Conservation (phyloP, 2,888 invertebrate genomes). For the Phania funesta region DNA sequence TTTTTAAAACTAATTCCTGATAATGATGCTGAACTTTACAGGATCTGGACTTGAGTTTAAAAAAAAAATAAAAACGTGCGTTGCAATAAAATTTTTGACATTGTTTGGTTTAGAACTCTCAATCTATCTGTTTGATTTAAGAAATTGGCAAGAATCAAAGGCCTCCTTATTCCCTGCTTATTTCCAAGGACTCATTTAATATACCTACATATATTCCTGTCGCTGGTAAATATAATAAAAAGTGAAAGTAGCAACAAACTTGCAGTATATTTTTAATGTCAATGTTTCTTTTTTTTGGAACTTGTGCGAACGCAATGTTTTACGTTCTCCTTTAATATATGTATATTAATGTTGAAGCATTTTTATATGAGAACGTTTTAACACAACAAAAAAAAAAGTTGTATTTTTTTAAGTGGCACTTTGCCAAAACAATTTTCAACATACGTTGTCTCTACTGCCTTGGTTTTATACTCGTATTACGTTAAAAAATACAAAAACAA, state of each 20-base stretch:
- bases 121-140: no score
- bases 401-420: constrained; percentile 60
- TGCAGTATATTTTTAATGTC: constrained; percentile 57
- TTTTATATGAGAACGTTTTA: constrained; percentile 19
- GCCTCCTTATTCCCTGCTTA: no score
- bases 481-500: constrained; percentile 13
- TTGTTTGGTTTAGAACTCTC: no score
- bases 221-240: constrained; percentile 5
- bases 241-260: constrained; percentile 50
- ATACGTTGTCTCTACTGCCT: constrained; percentile 57
- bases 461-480: constrained; percentile 39
- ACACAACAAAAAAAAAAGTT: constrained; percentile 13
- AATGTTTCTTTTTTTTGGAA: constrained; percentile 46
- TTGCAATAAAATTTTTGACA: no score
- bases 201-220: neutral
- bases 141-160: no score
- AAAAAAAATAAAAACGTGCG: no score
- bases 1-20: no score
- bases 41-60: no score
- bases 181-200: neutral
- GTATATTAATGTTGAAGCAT: constrained; percentile 40
- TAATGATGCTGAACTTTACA: no score
- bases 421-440: constrained; percentile 65
- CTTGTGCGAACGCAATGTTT: constrained; percentile 47
- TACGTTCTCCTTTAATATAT: constrained; percentile 24